Percentiles rank a stretch among this genome's conserved stretches.
phyloP scores from a whole-genome alignment of 2,888 invertebrate species.

The Diloba caeruleocephala region DNA sequence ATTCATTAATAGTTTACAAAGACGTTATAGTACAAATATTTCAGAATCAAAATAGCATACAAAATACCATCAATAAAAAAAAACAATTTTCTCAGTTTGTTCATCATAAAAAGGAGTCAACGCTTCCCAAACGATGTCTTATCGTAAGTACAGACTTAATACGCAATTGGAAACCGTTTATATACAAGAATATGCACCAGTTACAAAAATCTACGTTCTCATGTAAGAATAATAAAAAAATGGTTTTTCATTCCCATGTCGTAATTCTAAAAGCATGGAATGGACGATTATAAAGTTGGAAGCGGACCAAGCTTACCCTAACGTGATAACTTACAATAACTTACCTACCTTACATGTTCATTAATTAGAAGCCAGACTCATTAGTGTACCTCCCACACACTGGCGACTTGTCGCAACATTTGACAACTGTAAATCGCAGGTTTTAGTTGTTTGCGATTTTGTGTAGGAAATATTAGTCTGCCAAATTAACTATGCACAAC shows the following conservation, averaged over 20 bases:
- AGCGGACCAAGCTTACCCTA: conserved; percentile 72
- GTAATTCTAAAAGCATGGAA: conserved; percentile 74
- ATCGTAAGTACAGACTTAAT: conserved; percentile 64
- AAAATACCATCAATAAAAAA: conserved; percentile 52
- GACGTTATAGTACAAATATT: conserved; percentile 87
- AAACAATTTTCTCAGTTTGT: conserved; percentile 61
- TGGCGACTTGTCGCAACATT: conserved; percentile 18
- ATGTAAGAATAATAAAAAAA: conserved; percentile 56
- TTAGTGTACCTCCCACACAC: conserved; percentile 42
- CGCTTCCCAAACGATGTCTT: conserved; percentile 54
- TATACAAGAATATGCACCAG: conserved; percentile 78
- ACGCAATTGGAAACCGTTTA: conserved; percentile 67
- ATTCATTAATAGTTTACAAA: conserved; percentile 89
- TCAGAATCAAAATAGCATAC: conserved; percentile 71
- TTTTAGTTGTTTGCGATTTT: conserved; percentile 4
- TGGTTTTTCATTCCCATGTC: conserved; percentile 44
- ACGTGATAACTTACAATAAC: conserved; percentile 76
- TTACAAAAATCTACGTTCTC: conserved; percentile 57
- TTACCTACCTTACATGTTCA: conserved; percentile 74
- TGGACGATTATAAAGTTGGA: conserved; percentile 71
- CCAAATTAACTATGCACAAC: conserved; percentile 55
- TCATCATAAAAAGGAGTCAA: conserved; percentile 62
- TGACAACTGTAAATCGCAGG: conserved; percentile 13
- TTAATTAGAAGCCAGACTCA: conserved; percentile 74
- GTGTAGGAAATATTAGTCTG: conserved; percentile 30